Conservation (phyloP, 2,113 vertebrate genomes). For the Phylloscopus trochiloides region DNA sequence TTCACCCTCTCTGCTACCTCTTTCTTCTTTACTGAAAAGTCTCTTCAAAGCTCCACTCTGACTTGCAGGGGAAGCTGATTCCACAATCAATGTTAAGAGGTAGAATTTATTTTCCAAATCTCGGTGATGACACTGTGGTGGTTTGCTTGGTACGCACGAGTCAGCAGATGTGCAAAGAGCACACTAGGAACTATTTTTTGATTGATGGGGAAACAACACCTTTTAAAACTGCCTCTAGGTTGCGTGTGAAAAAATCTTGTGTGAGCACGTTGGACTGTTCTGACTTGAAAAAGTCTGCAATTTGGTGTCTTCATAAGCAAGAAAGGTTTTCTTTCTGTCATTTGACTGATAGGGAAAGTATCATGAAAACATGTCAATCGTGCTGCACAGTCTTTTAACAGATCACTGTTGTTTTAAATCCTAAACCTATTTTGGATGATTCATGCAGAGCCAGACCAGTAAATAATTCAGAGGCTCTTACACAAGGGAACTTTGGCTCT, state of each 20-base stretch:
- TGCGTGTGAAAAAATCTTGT: neutral
- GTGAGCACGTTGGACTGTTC: neutral
- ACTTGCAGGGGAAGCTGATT: neutral
- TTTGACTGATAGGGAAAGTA: neutral
- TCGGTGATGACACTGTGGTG: accelerated
- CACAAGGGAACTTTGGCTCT: neutral
- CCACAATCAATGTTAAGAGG: neutral
- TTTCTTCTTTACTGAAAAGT: neutral
- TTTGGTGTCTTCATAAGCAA: neutral
- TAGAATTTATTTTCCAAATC: neutral
- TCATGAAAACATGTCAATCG: neutral
- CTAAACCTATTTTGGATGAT: neutral
- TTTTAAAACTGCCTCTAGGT: neutral
- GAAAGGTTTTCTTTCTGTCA: neutral
- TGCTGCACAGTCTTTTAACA: neutral
- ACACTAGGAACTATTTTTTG: neutral
- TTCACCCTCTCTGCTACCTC: neutral
- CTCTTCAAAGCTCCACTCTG: neutral
- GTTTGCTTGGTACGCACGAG: neutral
- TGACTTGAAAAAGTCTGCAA: neutral
- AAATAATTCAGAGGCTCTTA: neutral
- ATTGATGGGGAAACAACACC: neutral
- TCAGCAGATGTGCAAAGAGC: neutral
- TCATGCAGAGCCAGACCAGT: neutral
- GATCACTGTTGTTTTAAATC: neutral